Conservation (phyloP, 92 coral and sea anemone genomes). For the Meandrina meandrites region DNA sequence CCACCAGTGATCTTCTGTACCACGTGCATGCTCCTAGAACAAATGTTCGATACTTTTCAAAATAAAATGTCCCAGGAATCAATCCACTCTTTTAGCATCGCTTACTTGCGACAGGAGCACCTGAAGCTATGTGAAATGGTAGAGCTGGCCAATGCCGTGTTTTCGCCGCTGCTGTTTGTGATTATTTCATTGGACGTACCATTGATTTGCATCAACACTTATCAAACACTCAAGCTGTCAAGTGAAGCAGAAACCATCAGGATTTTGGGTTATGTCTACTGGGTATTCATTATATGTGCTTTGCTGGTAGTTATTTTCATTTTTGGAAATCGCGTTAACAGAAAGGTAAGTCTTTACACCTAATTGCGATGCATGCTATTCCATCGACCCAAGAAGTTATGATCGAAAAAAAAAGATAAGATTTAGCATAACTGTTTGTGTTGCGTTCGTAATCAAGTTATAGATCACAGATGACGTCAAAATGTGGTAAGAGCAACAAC, state of each 20-base stretch:
- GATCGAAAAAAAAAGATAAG: too few relatives aligned
- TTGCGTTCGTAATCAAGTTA: too few relatives aligned
- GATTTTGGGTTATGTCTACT: conserved; percentile 5
- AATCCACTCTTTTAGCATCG: not conserved
- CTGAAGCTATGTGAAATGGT: conserved; percentile 12
- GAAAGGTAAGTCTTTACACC: not conserved
- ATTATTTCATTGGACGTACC: conserved; percentile 18
- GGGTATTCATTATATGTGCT: not conserved
- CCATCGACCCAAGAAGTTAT: too few relatives aligned
- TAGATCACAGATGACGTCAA: too few relatives aligned
- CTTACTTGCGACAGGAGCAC: conserved; percentile 9
- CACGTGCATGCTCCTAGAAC: conserved; percentile 24
- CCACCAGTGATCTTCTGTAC: conserved; percentile 4
- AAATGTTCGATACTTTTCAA: not conserved
- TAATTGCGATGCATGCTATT: too few relatives aligned
- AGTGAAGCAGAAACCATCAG: not conserved
- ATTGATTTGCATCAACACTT: not conserved
- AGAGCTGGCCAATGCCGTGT: conserved; percentile 14
- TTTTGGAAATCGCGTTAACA: conserved; percentile 26
- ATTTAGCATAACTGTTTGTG: too few relatives aligned
- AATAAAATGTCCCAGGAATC: not conserved
- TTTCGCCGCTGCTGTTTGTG: not conserved
- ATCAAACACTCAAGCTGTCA: not conserved
- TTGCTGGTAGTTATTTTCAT: not conserved
- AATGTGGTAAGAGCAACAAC: too few relatives aligned